These are phyloP conservation scores for Cetonia aurata DNA, from an alignment of 2,888 invertebrate species.

Conservation along the genomic window DNA sequence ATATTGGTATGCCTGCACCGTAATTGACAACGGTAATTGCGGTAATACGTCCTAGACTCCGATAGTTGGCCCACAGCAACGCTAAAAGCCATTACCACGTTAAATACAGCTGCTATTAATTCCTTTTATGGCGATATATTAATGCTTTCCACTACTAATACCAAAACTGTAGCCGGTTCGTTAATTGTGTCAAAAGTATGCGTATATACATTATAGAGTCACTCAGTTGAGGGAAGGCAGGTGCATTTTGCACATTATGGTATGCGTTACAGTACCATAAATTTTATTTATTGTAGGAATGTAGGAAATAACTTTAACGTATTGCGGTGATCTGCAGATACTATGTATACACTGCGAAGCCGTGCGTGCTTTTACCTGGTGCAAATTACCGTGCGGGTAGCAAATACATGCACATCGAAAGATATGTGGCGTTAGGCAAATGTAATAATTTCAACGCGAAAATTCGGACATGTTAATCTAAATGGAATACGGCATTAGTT, in stretches of 20 bases:
- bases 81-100: constrained; percentile 30
- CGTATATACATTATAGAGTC: background rate
- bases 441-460: constrained; percentile 18
- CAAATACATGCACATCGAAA: background rate
- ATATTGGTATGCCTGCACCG: constrained; percentile 4
- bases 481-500: constrained; percentile 31
- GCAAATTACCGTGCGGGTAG: background rate
- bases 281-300: constrained; percentile 14
- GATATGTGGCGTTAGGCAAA: background rate
- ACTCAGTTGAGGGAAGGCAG: too few species aligned
- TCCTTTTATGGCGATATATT: constrained; percentile 18
- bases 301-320: constrained; percentile 17
- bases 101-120: constrained; percentile 33
- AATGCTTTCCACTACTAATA: background rate
- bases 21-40: constrained; percentile 31
- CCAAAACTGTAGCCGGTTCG: background rate
- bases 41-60: constrained; percentile 13
- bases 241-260: background rate
- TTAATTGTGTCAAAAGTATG: background rate
- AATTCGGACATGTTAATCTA: constrained; percentile 24
- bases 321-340: constrained; percentile 14
- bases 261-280: constrained; percentile 13
- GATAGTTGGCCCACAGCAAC: background rate
- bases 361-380: constrained; percentile 15
- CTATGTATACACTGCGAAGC: background rate